A percentile compares a stretch with the other conserved stretches of the same genome.
These are phyloP conservation scores for Uropsilus gracilis DNA, from an alignment of 2,113 vertebrate genomes.

Conservation along the genomic window DNA sequence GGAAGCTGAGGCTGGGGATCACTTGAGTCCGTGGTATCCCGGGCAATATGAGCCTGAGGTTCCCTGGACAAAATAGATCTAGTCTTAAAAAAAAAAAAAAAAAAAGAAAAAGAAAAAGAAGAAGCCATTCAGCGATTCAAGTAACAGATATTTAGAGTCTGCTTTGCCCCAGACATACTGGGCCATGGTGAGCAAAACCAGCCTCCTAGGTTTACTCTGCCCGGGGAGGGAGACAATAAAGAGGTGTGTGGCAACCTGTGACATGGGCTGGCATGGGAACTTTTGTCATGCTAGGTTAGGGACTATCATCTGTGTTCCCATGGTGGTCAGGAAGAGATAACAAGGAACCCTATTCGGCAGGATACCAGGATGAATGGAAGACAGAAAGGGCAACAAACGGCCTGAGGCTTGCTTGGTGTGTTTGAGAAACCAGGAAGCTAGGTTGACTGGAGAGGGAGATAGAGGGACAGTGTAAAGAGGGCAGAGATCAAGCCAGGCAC, in stretches of 20 bases:
- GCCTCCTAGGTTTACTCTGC: neutral
- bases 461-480: neutral
- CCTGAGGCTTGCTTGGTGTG: neutral
- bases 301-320: too few species aligned
- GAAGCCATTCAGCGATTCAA: neutral
- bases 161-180: neutral
- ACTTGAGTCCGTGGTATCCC: too few species aligned
- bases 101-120: too few species aligned
- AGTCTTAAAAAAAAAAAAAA: too few species aligned
- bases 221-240: neutral
- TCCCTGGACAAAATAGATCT: too few species aligned
- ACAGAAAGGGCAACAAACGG: neutral
- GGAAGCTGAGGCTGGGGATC: too few species aligned
- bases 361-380: neutral
- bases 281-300: too few species aligned
- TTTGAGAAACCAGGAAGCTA: neutral
- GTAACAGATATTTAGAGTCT: neutral
- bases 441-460: neutral
- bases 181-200: neutral
- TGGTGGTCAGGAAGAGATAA: neutral
- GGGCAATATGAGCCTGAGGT: too few species aligned
- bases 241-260: neutral
- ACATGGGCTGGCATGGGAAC: neutral
- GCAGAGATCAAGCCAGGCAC: too few species aligned
- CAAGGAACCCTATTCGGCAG: neutral